phyloP scores from a whole-genome alignment of 1,140 invertebrate species.

The Stegodyphus mimosarum region DNA sequence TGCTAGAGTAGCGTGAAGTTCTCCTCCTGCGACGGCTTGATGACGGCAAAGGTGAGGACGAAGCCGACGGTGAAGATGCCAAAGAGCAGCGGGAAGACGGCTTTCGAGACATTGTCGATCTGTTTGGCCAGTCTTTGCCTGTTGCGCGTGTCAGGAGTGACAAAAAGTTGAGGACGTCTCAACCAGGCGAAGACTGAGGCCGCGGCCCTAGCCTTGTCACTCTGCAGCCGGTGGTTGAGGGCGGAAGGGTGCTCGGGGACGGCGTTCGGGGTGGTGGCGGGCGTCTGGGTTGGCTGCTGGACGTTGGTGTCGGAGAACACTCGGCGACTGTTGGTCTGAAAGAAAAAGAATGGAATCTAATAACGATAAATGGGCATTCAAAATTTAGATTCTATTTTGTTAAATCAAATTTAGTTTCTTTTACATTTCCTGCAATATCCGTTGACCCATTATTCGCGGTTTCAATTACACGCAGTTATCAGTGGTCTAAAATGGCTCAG shows the following conservation, averaged over 20 bases:
- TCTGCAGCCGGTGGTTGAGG: constrained; percentile 55
- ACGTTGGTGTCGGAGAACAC: constrained; percentile 58
- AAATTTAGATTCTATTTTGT: too few relatives aligned
- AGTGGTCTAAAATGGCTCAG: too few relatives aligned
- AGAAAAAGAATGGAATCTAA: neutral
- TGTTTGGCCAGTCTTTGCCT: constrained; percentile 83
- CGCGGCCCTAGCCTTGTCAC: constrained; percentile 62
- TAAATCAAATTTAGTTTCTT: too few relatives aligned
- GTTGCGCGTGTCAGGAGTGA: constrained; percentile 81
- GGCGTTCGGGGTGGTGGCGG: constrained; percentile 29
- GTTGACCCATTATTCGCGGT: too few relatives aligned
- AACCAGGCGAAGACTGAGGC: constrained; percentile 63
- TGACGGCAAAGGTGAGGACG: constrained; percentile 82
- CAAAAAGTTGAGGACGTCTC: constrained; percentile 58
- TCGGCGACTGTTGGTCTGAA: constrained; percentile 56
- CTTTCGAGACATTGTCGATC: constrained; percentile 91
- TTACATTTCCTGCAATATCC: too few relatives aligned
- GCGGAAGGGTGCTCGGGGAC: neutral
- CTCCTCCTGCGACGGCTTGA: constrained; percentile 62
- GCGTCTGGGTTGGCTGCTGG: constrained; percentile 32
- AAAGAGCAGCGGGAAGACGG: constrained; percentile 90
- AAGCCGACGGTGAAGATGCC: constrained; percentile 93
- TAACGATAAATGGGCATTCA: too few relatives aligned
- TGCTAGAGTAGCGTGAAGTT: constrained; percentile 62
- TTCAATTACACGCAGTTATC: too few relatives aligned